Base-by-base conservation (phyloP, 2,113 vertebrate species). In the Ceyx margarethae region DNA sequence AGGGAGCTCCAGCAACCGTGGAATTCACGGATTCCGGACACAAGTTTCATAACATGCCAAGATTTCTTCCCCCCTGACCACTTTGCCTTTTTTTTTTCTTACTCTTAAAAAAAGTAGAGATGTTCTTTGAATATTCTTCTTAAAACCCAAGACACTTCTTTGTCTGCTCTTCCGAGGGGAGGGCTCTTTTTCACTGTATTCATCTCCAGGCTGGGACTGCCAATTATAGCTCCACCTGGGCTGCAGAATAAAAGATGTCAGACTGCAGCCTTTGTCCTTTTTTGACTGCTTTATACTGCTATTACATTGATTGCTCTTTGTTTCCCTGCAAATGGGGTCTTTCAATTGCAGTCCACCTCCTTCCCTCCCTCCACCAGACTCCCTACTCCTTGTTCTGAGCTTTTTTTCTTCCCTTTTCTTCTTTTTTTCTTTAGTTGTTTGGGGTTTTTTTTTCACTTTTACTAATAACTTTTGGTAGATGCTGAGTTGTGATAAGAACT, bases 271-370 rank as follows among this genome's bases (percentile, higher is more conserved):
- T 94, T 94, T 96, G 85, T 78, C 83, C 83, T 68, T 95, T 90
- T 90, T 81, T 86, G 89, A 83, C 84, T 92, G 53, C 31, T 94
- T 95, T 89, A 91, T 78, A 35, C 79, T 54, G 68, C 87, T 81
- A 54, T 96, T 94, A 93, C 85, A 93, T 80, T 91, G 75, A 91
- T 89, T 94, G 74, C 43, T 92, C 62, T 88, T 97, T 94, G 91
- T 94, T 76, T 94, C 89, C 93, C 67, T 95, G 67, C 10, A 94
- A 80, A 90, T 56, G 25, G 71, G 37, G 42, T 87, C 73, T 87
- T 78, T 40, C 12, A 54, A 84, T 89, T 93, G 72, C 81, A 95
- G 94, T 93, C 79, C 85, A 88, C 77, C 69, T 90, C 45, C 71
- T 95, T 86, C 35, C 71, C 29, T 92, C 79, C 69, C 65, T 86